Evolutionary conservation across 2,797 vertebrate genomes (phyloP).

Genomic region (Acipenser ruthenus): DNA sequence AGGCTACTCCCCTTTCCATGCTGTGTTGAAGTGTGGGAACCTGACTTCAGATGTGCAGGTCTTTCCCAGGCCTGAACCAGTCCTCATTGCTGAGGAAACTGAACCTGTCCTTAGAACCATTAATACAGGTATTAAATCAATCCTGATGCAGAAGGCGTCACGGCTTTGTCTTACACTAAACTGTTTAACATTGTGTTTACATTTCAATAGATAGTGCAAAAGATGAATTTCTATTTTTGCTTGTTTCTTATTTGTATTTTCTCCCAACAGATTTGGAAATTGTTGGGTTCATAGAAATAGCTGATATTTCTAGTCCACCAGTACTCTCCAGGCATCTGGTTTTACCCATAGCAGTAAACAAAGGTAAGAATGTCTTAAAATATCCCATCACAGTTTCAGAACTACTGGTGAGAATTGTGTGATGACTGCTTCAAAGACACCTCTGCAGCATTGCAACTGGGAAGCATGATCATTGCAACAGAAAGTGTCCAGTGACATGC

Average conservation of each 20-base stretch:
- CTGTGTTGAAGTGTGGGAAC: slow-evolving; percentile 90
- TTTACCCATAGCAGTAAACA: slow-evolving; percentile 88
- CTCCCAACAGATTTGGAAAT: slow-evolving; percentile 81
- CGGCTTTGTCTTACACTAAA: too few relatives aligned
- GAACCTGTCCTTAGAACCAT: slow-evolving; percentile 83
- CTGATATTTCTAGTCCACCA: slow-evolving; percentile 93
- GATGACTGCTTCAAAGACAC: too few relatives aligned
- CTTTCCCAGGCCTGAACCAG: slow-evolving; percentile 90
- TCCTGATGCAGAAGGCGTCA: too few relatives aligned
- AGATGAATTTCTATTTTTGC: neutral
- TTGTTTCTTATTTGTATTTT: slow-evolving; percentile 20
- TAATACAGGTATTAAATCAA: slow-evolving; percentile 67
- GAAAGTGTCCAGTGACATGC: too few relatives aligned
- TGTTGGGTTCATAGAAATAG: slow-evolving; percentile 95
- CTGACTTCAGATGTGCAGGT: slow-evolving; percentile 92
- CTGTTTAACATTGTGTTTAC: too few relatives aligned
- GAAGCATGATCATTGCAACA: too few relatives aligned
- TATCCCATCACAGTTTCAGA: neutral
- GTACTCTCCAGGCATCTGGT: slow-evolving; percentile 93
- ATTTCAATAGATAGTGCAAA: too few relatives aligned
- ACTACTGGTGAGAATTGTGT: neutral
- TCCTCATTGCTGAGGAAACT: slow-evolving; percentile 87
- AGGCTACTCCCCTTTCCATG: slow-evolving; percentile 92
- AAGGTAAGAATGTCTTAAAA: slow-evolving; percentile 64
- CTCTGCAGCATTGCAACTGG: too few relatives aligned